Evolutionary conservation across 2,113 vertebrate species (phyloP).

Genomic region (Pithys albifrons): DNA sequence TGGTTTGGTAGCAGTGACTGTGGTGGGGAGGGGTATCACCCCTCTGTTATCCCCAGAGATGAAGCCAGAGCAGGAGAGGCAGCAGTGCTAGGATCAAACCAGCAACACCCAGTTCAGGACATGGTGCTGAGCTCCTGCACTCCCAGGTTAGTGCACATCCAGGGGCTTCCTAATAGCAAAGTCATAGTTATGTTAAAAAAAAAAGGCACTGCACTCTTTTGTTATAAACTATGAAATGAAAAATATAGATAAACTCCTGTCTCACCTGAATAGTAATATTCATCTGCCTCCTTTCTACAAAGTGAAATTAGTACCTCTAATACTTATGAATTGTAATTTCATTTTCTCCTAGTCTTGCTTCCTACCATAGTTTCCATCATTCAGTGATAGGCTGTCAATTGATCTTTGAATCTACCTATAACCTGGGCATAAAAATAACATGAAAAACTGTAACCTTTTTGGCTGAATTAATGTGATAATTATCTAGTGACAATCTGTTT

Average conservation of each 20-base stretch:
- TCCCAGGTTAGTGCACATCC: accelerated
- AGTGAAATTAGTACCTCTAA: not conserved
- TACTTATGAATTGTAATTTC: not conserved
- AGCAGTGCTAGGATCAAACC: not conserved
- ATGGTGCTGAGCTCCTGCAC: not conserved
- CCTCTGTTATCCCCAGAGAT: not conserved
- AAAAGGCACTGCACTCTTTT: not conserved
- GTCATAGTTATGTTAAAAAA: not conserved
- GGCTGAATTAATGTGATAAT: not conserved
- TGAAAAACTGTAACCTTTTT: not conserved
- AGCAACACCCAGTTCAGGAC: not conserved
- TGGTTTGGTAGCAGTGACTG: not conserved
- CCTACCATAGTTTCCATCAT: not conserved
- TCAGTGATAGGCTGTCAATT: not conserved
- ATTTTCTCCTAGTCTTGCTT: not conserved
- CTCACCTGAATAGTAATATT: not conserved
- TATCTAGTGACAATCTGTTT: not conserved
- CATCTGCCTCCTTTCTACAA: not conserved
- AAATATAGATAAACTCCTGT: not conserved
- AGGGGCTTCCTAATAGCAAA: not conserved
- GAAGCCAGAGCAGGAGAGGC: accelerated
- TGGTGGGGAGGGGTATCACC: accelerated
- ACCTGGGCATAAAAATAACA: not conserved
- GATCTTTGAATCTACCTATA: not conserved
- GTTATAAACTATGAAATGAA: not conserved